phyloP scores from a whole-genome alignment of 2,113 vertebrate species.

The Willisornis vidua region DNA sequence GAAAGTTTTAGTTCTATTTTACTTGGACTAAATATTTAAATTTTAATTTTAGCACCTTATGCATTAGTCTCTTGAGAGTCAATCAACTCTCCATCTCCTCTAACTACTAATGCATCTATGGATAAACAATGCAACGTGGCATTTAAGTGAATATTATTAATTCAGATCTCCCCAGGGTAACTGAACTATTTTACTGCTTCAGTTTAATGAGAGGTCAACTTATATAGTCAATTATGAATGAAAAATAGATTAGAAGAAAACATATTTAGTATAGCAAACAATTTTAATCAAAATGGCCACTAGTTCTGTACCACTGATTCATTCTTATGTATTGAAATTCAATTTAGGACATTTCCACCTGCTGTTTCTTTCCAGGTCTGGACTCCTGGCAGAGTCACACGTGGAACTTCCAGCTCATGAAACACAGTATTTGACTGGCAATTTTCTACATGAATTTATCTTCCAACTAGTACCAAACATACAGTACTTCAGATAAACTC shows the following conservation, averaged over 20 bases:
- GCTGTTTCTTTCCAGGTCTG: neutral
- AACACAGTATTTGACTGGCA: neutral
- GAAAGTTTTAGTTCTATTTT: neutral
- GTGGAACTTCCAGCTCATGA: neutral
- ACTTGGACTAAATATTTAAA: neutral
- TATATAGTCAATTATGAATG: neutral
- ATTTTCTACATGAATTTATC: neutral
- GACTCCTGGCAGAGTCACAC: neutral
- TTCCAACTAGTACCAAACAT: neutral
- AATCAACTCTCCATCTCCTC: neutral
- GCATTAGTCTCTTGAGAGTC: neutral
- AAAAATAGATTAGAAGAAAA: constrained; percentile 9
- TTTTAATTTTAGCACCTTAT: neutral
- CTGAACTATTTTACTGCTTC: constrained; percentile 20
- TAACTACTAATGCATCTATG: neutral
- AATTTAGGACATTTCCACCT: neutral
- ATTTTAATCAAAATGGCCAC: neutral
- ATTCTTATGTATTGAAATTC: neutral
- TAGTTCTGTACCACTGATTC: neutral
- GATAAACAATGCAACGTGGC: constrained; percentile 20
- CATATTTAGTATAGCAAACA: neutral
- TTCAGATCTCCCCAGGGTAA: constrained; percentile 26
- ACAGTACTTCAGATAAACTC: neutral
- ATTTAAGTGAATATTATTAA: constrained; percentile 32
- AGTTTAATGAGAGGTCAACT: constrained; percentile 27